These are phyloP conservation scores for Pterocles orientalis DNA, from an alignment of 2,113 vertebrate genomes.

Conservation along the genomic window DNA sequence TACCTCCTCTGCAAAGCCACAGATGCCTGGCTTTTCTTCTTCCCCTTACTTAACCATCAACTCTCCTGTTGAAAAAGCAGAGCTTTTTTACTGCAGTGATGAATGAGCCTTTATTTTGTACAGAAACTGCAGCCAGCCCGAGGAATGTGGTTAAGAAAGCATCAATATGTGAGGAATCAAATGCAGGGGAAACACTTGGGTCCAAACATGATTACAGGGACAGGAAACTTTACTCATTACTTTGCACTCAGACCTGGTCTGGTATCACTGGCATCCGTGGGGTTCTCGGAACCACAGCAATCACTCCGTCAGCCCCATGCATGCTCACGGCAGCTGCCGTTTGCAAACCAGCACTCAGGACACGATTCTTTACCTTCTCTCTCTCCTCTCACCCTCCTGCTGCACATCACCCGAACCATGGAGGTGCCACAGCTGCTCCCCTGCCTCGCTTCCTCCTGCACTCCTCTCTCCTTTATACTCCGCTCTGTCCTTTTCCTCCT, in stretches of 20 bases:
- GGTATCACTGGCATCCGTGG: not conserved
- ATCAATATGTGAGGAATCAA: not conserved
- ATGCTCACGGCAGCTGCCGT: fast-evolving
- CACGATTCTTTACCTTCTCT: fast-evolving
- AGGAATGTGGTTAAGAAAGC: slow-evolving; percentile 16
- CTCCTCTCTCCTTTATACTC: not conserved
- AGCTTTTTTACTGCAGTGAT: not conserved
- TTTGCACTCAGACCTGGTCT: not conserved
- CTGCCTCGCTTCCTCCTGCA: not conserved
- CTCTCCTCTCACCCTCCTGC: not conserved
- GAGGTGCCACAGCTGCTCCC: not conserved
- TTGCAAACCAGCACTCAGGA: not conserved
- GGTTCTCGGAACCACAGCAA: not conserved
- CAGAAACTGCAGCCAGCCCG: not conserved
- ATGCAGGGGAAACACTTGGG: not conserved
- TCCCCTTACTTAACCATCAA: not conserved
- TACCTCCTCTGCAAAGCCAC: not conserved
- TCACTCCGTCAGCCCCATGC: not conserved
- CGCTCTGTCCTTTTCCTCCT: not conserved
- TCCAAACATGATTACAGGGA: not conserved
- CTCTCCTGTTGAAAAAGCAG: not conserved
- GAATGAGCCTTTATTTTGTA: slow-evolving; percentile 33
- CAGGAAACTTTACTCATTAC: not conserved
- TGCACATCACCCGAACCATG: fast-evolving
- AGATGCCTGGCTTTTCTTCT: not conserved